These are phyloP conservation scores for Anthrax anthrax DNA, from an alignment of 2,888 invertebrate species.

Conservation along the genomic window DNA sequence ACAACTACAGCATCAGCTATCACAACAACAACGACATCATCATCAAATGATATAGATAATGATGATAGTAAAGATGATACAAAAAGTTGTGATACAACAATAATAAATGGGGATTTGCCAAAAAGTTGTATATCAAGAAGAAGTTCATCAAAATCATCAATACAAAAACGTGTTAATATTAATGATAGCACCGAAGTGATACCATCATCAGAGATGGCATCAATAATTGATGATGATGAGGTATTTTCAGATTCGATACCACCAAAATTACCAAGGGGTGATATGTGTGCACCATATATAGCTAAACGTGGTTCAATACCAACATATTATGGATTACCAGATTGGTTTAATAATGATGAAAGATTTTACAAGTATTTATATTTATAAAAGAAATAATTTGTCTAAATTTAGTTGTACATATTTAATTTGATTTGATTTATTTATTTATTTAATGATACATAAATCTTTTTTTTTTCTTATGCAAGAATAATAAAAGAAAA, in stretches of 20 bases:
- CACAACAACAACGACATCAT: neutral
- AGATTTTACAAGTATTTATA: constrained; percentile 21
- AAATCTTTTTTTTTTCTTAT: too few relatives aligned
- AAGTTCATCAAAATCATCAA: constrained; percentile 29
- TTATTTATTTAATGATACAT: too few relatives aligned
- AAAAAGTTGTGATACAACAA: constrained; percentile 4
- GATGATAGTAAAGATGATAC: neutral
- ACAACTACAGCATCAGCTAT: neutral
- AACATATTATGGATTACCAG: constrained; percentile 29
- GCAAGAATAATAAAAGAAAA: too few relatives aligned
- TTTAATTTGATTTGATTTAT: too few relatives aligned
- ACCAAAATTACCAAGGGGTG: constrained; percentile 33
- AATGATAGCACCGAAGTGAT: constrained; percentile 31
- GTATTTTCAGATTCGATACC: constrained; percentile 42
- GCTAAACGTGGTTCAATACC: constrained; percentile 20
- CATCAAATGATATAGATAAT: neutral
- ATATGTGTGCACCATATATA: constrained; percentile 38
- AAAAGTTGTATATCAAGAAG: constrained; percentile 32
- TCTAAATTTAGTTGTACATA: too few relatives aligned
- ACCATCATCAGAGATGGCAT: constrained; percentile 24
- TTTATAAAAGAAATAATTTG: too few relatives aligned
- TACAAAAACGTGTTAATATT: constrained; percentile 33
- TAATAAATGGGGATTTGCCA: constrained; percentile 15
- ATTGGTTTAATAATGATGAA: constrained; percentile 36
- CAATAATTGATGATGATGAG: constrained; percentile 41